A percentile compares a stretch with the other conserved stretches of the same genome.
These are phyloP conservation scores for Acrobasis repandana DNA, from an alignment of 2,888 invertebrate species.

Conservation along the genomic window DNA sequence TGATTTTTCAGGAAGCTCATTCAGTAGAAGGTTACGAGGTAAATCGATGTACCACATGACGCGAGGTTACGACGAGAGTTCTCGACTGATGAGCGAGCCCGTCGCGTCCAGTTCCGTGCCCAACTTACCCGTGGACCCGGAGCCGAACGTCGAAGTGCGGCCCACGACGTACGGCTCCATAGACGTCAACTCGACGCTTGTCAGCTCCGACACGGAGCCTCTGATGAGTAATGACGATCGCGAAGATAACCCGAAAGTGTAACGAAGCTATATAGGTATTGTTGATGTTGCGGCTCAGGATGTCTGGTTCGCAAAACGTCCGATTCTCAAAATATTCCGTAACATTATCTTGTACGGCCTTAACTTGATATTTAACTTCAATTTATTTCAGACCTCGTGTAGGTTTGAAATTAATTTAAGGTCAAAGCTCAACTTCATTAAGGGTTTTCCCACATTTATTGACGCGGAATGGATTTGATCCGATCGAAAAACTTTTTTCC, in stretches of 20 bases:
- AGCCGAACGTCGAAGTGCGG: conserved; percentile 55
- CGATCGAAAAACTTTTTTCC: no score
- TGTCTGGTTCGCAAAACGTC: no score
- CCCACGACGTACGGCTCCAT: conserved; percentile 69
- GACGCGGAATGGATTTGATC: no score
- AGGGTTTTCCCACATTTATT: no score
- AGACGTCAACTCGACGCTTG: conserved; percentile 49
- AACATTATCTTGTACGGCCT: no score
- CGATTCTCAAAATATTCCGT: no score
- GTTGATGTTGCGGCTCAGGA: background rate
- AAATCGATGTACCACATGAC: conserved; percentile 89
- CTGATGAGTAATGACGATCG: conserved; percentile 45
- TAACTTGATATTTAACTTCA: no score
- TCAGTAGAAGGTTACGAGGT: conserved; percentile 90
- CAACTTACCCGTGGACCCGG: conserved; percentile 53
- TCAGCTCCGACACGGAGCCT: conserved; percentile 62
- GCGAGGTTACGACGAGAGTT: conserved; percentile 85
- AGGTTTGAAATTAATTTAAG: no score
- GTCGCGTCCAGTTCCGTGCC: conserved; percentile 65
- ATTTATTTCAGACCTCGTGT: no score
- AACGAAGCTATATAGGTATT: conserved; percentile 29
- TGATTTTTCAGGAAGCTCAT: conserved; percentile 84
- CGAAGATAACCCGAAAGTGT: conserved; percentile 54
- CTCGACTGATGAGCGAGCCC: conserved; percentile 65
- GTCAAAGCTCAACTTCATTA: no score